phyloP scores from a whole-genome alignment of 2,113 vertebrate species.

The Lepidiolamprologus cunningtoni region DNA sequence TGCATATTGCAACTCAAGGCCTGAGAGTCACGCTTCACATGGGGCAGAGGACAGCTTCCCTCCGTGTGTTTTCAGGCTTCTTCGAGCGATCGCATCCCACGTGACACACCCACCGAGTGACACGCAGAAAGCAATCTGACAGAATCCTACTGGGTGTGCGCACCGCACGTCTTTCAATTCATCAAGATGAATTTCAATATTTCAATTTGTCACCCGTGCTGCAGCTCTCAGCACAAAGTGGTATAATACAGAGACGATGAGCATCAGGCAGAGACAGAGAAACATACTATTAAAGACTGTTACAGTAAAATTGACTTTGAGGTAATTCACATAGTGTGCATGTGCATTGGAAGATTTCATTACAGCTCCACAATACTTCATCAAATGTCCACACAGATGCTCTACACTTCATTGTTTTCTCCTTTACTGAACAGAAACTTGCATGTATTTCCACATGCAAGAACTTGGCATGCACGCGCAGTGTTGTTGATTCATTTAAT shows the following conservation, averaged over 20 bases:
- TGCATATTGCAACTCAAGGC: neutral
- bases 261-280: neutral
- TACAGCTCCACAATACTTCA: slow-evolving; percentile 12
- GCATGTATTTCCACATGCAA: neutral
- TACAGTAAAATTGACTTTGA: slow-evolving; percentile 12
- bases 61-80: neutral
- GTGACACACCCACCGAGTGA: neutral
- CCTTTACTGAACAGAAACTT: neutral
- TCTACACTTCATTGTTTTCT: neutral
- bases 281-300: neutral
- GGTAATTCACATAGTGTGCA: neutral
- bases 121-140: neutral
- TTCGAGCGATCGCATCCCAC: neutral
- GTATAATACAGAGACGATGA: neutral
- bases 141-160: slow-evolving; percentile 4
- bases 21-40: neutral
- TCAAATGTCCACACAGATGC: neutral
- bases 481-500: neutral
- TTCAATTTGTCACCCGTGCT: slow-evolving; percentile 34
- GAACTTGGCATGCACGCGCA: neutral
- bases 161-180: neutral
- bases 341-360: slow-evolving; percentile 2
- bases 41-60: neutral
- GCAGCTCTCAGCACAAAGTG: neutral
- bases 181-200: slow-evolving; percentile 40